Evolutionary conservation across 2,888 invertebrate genomes (phyloP).

Genomic region (Sinotaia quadrata): DNA sequence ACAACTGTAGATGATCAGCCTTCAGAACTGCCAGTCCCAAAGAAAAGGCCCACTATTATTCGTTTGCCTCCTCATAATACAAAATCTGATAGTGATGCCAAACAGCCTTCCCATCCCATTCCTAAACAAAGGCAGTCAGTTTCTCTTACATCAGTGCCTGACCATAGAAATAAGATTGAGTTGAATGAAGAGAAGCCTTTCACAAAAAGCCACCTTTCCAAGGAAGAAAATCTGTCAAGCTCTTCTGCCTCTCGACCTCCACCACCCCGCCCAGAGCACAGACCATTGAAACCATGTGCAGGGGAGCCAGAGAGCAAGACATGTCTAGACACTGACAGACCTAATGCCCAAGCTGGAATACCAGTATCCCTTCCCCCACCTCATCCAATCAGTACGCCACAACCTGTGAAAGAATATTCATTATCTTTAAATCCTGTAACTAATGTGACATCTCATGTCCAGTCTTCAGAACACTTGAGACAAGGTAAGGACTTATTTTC

Average conservation of each 20-base stretch:
- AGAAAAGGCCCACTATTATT: slow-evolving; percentile 47
- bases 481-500: too few relatives aligned
- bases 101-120: background rate
- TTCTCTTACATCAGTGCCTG: background rate
- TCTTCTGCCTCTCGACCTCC: background rate
- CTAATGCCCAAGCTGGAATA: slow-evolving; percentile 23
- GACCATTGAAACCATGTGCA: background rate
- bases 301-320: background rate
- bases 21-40: slow-evolving; percentile 41
- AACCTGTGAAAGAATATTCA: slow-evolving; percentile 15
- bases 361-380: slow-evolving; percentile 35
- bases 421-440: too few relatives aligned
- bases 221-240: too few relatives aligned
- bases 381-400: slow-evolving; percentile 23
- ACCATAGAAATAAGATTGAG: too few relatives aligned
- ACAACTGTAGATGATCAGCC: background rate
- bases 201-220: too few relatives aligned
- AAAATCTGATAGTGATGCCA: background rate
- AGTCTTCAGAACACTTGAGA: too few relatives aligned
- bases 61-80: slow-evolving; percentile 34
- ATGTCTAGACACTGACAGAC: background rate
- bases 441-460: too few relatives aligned
- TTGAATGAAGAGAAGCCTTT: too few relatives aligned
- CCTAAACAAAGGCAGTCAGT: background rate
- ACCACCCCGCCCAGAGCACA: slow-evolving; percentile 9